These are phyloP conservation scores for Agrotis clavis DNA, from an alignment of 2,888 invertebrate genomes.

Conservation along the genomic window DNA sequence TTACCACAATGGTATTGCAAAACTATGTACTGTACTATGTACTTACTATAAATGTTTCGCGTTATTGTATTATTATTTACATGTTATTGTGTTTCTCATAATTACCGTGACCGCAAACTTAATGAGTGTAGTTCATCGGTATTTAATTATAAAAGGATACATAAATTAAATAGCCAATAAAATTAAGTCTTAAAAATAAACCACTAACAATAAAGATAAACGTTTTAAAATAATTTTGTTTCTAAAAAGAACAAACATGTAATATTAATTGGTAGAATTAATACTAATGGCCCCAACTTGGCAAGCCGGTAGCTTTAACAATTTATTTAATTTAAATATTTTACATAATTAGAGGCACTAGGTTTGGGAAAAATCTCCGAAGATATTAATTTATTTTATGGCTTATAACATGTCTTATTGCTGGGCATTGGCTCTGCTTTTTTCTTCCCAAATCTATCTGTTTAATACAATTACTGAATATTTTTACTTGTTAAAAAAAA, in stretches of 20 bases:
- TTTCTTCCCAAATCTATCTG: too few species aligned
- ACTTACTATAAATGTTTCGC: constrained; percentile 24
- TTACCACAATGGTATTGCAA: constrained; percentile 1
- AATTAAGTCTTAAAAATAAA: constrained; percentile 26
- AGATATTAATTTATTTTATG: too few species aligned
- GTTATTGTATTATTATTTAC: constrained; percentile 16
- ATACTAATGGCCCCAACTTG: background rate
- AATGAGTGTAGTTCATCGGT: constrained; percentile 15
- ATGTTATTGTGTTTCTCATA: constrained; percentile 36
- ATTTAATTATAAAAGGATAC: constrained; percentile 29
- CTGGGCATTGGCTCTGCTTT: too few species aligned
- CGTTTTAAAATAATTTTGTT: background rate
- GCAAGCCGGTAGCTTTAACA: background rate
- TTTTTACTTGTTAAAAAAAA: background rate
- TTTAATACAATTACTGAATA: too few species aligned
- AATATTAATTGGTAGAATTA: background rate
- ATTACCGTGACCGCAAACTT: constrained; percentile 48
- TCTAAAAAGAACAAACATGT: background rate
- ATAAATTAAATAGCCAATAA: constrained; percentile 16
- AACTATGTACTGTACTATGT: too few species aligned
- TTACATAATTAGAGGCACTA: background rate
- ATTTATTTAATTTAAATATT: background rate
- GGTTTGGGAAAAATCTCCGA: background rate
- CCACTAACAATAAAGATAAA: constrained; percentile 8
- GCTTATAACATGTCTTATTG: too few species aligned